phyloP scores from a whole-genome alignment of 2,797 vertebrate species.

The Otolemur crassicaudatus region DNA sequence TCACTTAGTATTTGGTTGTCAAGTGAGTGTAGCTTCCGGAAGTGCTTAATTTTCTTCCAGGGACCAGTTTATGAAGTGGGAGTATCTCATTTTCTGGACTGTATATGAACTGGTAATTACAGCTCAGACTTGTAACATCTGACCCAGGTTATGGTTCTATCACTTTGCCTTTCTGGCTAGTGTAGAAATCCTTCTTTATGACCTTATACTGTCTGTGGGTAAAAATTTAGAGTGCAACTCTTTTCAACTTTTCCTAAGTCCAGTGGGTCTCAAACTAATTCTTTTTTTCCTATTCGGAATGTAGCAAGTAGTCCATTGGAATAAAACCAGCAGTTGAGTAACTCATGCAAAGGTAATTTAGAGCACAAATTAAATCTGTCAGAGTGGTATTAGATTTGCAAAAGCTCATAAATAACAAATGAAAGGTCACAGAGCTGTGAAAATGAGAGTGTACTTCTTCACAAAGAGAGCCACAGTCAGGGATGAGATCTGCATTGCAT shows the following conservation, averaged over 20 bases:
- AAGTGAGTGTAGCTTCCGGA: neutral
- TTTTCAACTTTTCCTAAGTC: constrained; percentile 41
- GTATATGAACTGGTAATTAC: neutral
- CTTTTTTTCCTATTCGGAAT: constrained; percentile 50
- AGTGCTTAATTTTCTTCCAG: constrained; percentile 21
- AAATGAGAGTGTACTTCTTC: constrained; percentile 77
- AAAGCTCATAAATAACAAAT: constrained; percentile 83
- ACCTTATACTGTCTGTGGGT: neutral
- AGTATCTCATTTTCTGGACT: neutral
- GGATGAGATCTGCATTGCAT: neutral
- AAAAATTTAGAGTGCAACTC: constrained; percentile 46
- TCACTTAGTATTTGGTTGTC: neutral
- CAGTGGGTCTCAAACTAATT: constrained; percentile 19
- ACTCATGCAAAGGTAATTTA: constrained; percentile 82
- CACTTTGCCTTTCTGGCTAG: neutral
- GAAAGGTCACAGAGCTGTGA: constrained; percentile 82
- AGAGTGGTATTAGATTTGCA: constrained; percentile 80
- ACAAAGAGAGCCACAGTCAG: constrained; percentile 60
- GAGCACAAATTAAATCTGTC: constrained; percentile 83
- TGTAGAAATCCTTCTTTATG: neutral
- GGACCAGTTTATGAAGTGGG: neutral
- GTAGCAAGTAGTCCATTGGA: constrained; percentile 72
- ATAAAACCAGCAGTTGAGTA: constrained; percentile 77
- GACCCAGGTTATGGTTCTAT: neutral
- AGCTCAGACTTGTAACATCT: neutral